Evolutionary conservation across 2,888 invertebrate species (phyloP).

Genomic region (Leptinotarsa tumamoca): DNA sequence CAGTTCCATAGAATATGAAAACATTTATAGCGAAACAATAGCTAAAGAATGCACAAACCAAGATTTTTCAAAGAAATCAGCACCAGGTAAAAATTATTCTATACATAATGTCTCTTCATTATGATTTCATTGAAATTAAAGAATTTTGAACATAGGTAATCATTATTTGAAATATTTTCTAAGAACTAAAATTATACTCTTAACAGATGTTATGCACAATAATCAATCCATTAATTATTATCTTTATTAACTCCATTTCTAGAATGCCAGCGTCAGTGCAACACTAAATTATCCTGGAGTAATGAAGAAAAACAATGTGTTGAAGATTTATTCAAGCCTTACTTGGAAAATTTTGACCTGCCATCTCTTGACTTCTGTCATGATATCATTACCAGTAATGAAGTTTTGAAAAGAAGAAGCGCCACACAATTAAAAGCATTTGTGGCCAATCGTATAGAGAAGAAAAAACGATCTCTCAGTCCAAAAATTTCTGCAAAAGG

Average conservation of each 20-base stretch:
- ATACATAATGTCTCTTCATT: no score
- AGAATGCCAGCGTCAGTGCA: background rate
- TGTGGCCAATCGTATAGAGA: conserved; percentile 14
- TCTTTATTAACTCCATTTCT: background rate
- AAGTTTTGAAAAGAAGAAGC: conserved; percentile 5
- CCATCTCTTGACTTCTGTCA: conserved; percentile 8
- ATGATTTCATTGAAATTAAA: background rate
- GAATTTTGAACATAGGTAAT: background rate
- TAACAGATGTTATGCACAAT: background rate
- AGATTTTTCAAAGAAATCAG: background rate
- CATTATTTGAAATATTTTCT: background rate
- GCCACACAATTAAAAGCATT: conserved; percentile 22
- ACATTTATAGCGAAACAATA: background rate
- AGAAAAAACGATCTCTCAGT: background rate
- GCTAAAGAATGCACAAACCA: background rate
- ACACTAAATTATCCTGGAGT: conserved; percentile 8
- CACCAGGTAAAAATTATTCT: background rate
- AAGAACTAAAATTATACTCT: background rate
- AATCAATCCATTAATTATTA: no score
- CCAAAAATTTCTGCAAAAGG: background rate
- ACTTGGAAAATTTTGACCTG: conserved; percentile 18
- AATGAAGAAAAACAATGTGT: background rate
- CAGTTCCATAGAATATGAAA: background rate
- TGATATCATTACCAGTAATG: conserved; percentile 10
- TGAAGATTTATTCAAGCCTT: background rate